Base-by-base conservation (phyloP, 2,797 vertebrate genomes). In the Sebastes iracundus region DNA sequence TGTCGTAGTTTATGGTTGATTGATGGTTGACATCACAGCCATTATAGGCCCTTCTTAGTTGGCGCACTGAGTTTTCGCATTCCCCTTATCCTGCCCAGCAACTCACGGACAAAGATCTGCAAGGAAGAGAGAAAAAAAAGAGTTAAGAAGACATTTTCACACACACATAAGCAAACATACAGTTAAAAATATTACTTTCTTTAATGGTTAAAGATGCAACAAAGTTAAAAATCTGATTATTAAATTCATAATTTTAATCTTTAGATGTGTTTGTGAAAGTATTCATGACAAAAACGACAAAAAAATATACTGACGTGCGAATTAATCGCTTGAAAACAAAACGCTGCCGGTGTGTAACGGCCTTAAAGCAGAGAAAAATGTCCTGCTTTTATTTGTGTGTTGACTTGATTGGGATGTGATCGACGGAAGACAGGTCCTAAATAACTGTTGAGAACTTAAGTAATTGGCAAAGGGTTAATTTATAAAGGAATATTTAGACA, bases 41-140 rank as follows among this genome's bases (percentile, higher is more conserved):
- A 94, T 97, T 97, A 99, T 97, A 98, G 92, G 84, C 95, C 96
- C 94, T 99, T 99, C 96, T 98, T 99, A 80, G 97, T 96, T 1
- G 98, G 98, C 77, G 98, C 97, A 58, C 97, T 98, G 87, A 99
- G 96, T 95, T 99, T 99, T 85, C 97, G 96, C 98, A 99, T 98
- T 91, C 98, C 98, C 95, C 96, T 97, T 96, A 99, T 98, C 95
- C 97, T 96, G 91, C 95, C 95, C 75, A 99, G 96, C 92, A 99
- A 95, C 91, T 99, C 98, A 77, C 96, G 97, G 90, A 99, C 97
- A 92, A 99, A 99, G 88, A 96, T 96, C 98, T 99, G 91, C 23
- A 81, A 90, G 30, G 7, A 16, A 70, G 86, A 74, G 25, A 72
- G 23, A 62, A n/a, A 14, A 64, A 64, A 30, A 25, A 58, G 6